Conservation (phyloP, 2,888 invertebrate species). For the Arge pagana region DNA sequence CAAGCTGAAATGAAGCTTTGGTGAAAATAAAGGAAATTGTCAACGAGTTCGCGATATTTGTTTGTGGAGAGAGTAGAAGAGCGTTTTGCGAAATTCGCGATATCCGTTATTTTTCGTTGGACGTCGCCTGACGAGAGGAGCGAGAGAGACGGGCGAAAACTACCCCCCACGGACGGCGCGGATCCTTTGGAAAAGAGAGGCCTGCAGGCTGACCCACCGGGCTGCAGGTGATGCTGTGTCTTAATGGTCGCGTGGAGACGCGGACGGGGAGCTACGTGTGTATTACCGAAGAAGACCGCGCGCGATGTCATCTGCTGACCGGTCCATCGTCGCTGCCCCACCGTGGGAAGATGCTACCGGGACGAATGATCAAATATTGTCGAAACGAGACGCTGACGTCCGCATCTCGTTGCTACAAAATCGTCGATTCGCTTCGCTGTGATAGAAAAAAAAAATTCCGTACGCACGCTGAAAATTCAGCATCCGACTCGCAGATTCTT, state of each 20-base stretch:
- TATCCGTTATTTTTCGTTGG: too few relatives aligned
- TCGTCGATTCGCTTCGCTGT: too few relatives aligned
- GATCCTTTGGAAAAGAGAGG: slow-evolving; percentile 36
- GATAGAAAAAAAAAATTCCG: too few relatives aligned
- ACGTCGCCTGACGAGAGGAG: not conserved
- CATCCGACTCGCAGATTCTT: too few relatives aligned
- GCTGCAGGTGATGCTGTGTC: slow-evolving; percentile 39
- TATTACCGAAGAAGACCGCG: slow-evolving; percentile 18
- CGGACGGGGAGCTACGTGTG: slow-evolving; percentile 17
- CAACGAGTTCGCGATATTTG: too few relatives aligned
- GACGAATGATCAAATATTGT: slow-evolving; percentile 28
- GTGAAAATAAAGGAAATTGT: too few relatives aligned
- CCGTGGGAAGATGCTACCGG: slow-evolving; percentile 51
- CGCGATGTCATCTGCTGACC: slow-evolving; percentile 43
- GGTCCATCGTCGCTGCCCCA: slow-evolving; percentile 44
- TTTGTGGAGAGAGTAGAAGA: too few relatives aligned
- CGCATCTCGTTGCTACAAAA: too few relatives aligned
- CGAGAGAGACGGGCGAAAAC: slow-evolving; percentile 1
- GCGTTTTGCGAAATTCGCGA: too few relatives aligned
- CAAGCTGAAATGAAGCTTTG: too few relatives aligned
- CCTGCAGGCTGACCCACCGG: slow-evolving; percentile 37
- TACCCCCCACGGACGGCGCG: slow-evolving; percentile 4
- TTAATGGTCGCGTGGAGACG: slow-evolving; percentile 16
- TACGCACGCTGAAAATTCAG: too few relatives aligned
- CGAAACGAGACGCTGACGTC: too few relatives aligned